Conservation (phyloP, 2,113 vertebrate genomes). For the Falcunculus frontatus region DNA sequence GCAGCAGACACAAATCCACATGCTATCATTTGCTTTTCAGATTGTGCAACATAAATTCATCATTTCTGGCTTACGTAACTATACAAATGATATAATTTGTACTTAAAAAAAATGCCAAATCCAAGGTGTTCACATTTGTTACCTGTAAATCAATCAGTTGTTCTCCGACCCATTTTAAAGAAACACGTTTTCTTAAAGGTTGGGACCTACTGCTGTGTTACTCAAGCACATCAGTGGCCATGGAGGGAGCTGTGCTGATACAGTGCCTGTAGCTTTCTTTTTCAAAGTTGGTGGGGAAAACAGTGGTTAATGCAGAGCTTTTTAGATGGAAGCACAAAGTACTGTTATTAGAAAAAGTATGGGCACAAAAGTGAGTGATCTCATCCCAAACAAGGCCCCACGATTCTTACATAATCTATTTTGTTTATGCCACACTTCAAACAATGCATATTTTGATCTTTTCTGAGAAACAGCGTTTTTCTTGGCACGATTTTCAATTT, state of each 20-base stretch:
- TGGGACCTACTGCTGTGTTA: background rate
- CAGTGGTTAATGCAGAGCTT: background rate
- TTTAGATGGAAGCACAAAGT: background rate
- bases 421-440: background rate
- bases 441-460: slow-evolving; percentile 24
- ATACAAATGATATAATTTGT: background rate
- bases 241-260: background rate
- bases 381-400: background rate
- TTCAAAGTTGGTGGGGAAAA: background rate
- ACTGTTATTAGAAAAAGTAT: background rate
- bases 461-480: slow-evolving; percentile 14
- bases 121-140: background rate
- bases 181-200: background rate
- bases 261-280: background rate
- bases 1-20: background rate
- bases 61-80: background rate
- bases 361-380: background rate
- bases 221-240: background rate
- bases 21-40: background rate
- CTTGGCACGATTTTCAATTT: background rate
- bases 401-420: background rate
- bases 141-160: background rate
- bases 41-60: background rate
- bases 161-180: background rate
- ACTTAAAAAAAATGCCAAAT: background rate